Conservation (phyloP, 2,113 vertebrate species). For the Scomber colias region DNA sequence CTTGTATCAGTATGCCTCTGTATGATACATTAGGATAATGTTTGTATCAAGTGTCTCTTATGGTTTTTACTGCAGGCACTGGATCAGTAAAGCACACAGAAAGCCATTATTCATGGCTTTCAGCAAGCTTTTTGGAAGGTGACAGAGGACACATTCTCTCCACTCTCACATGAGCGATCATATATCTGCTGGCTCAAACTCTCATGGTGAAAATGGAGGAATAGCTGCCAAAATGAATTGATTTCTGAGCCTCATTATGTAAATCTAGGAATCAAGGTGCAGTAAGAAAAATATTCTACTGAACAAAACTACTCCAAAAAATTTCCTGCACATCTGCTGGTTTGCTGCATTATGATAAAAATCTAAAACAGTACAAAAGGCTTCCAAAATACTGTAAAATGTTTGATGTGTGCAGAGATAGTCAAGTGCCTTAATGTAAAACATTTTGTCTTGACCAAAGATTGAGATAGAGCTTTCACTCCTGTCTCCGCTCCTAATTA, state of each 20-base stretch:
- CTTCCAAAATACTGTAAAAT: not conserved
- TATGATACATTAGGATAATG: constrained; percentile 48
- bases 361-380: not conserved
- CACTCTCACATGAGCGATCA: constrained; percentile 39
- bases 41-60: constrained; percentile 43
- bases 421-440: constrained; percentile 2
- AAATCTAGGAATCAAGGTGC: constrained; percentile 44
- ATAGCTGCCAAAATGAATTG: constrained; percentile 52
- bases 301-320: not conserved
- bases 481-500: not conserved
- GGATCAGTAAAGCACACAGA: constrained; percentile 37
- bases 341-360: not conserved
- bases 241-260: constrained; percentile 51
- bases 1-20: constrained; percentile 12
- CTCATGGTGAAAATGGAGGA: constrained; percentile 19
- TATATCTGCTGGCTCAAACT: constrained; percentile 61
- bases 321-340: not conserved
- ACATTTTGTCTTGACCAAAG: not conserved
- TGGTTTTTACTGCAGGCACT: constrained; percentile 37
- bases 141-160: constrained; percentile 52
- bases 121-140: constrained; percentile 65
- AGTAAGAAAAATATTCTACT: not conserved
- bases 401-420: not conserved
- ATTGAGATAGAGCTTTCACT: not conserved
- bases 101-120: constrained; percentile 61